Evolutionary conservation across 1,140 invertebrate species (phyloP).

Genomic region (Drosophila quadrilineata): DNA sequence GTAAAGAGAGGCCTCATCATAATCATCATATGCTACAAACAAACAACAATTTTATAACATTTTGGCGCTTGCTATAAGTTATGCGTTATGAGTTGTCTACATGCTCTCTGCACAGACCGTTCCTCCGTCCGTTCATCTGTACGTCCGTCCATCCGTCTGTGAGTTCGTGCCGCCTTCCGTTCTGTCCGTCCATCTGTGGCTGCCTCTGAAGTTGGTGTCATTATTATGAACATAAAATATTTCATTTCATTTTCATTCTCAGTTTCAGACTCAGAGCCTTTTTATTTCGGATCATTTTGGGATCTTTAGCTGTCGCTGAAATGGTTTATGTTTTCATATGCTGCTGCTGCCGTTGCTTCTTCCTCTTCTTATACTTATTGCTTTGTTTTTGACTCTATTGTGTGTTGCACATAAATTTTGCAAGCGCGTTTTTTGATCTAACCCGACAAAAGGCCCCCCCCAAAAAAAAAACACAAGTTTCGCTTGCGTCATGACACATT

Average conservation of each 20-base stretch:
- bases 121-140: background rate
- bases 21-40: slow-evolving; percentile 49
- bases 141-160: background rate
- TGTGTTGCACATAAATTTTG: slow-evolving; percentile 31
- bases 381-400: slow-evolving; percentile 23
- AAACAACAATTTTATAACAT: slow-evolving; percentile 72
- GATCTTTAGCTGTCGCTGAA: slow-evolving; percentile 5
- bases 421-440: slow-evolving; percentile 34
- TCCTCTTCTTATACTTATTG: no score
- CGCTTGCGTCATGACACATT: slow-evolving; percentile 29
- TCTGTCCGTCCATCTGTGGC: background rate
- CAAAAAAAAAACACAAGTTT: no score
- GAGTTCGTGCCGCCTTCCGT: no score
- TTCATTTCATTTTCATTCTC: slow-evolving; percentile 61
- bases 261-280: slow-evolving; percentile 15
- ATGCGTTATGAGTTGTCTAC: no score
- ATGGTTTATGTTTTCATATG: slow-evolving; percentile 32
- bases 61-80: slow-evolving; percentile 51
- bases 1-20: slow-evolving; percentile 28
- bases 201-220: slow-evolving; percentile 66
- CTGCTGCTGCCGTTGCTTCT: background rate
- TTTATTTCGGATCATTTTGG: slow-evolving; percentile 13
- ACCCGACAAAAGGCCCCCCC: no score
- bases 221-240: slow-evolving; percentile 78
- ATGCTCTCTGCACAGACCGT: background rate